Percentiles rank a stretch among this genome's conserved stretches.
Conservation (phyloP, 2,797 vertebrate genomes). For the Neosalanx taihuensis region DNA sequence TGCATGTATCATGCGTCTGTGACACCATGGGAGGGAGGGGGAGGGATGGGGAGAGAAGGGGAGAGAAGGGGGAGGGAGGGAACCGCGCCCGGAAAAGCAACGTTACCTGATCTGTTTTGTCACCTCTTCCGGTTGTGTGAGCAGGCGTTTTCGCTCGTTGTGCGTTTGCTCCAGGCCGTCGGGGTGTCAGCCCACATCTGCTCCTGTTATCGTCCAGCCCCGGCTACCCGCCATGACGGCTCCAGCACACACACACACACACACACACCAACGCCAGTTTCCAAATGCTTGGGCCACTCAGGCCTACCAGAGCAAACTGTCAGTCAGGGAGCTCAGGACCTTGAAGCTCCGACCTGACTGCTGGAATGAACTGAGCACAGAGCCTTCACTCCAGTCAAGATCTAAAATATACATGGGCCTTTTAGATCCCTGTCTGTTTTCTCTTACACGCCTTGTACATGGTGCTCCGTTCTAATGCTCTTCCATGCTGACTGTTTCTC, state of each 20-base stretch:
- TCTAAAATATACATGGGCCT: conserved; percentile 28
- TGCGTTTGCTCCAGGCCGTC: conserved; percentile 72
- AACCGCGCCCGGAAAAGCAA: conserved; percentile 66
- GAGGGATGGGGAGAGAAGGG: conserved; percentile 51
- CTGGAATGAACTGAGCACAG: conserved; percentile 52
- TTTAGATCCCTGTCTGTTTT: conserved; percentile 18
- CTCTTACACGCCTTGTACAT: not conserved
- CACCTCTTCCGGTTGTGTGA: conserved; percentile 81
- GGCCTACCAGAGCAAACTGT: conserved; percentile 71
- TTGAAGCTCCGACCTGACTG: conserved; percentile 66
- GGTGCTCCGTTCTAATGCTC: not conserved
- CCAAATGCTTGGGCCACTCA: conserved; percentile 75
- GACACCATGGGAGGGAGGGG: conserved; percentile 50
- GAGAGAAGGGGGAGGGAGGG: conserved; percentile 45
- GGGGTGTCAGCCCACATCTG: conserved; percentile 78
- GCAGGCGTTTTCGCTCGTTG: conserved; percentile 62
- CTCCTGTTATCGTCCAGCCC: conserved; percentile 71
- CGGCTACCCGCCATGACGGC: conserved; percentile 74
- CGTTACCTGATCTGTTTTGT: conserved; percentile 80
- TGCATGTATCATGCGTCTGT: conserved; percentile 55
- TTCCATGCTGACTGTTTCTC: not conserved
- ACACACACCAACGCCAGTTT: conserved; percentile 74
- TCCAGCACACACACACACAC: conserved; percentile 77
- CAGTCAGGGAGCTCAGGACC: conserved; percentile 62
- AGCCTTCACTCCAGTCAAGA: conserved; percentile 25